A percentile compares a stretch with the other conserved stretches of the same genome.
phyloP scores from a whole-genome alignment of 2,113 vertebrate species.

The Nothoprocta perdicaria region DNA sequence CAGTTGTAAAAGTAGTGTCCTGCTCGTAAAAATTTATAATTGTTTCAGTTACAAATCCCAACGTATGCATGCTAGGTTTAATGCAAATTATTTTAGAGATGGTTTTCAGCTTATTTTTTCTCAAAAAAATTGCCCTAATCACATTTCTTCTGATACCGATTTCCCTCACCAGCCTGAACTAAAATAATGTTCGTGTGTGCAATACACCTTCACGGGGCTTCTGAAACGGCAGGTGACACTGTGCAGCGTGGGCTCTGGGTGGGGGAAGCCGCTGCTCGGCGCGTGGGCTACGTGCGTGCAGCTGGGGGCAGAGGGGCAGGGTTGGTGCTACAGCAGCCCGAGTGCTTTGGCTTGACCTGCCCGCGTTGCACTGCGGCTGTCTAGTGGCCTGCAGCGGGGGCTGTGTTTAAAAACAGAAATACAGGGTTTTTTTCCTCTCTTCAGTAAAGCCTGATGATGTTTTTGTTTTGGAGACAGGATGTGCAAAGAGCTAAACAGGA shows the following conservation, averaged over 20 bases:
- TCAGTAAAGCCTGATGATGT: neutral
- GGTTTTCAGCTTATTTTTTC: neutral
- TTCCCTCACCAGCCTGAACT: neutral
- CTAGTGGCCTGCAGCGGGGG: neutral
- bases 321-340: neutral
- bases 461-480: neutral
- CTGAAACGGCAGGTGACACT: neutral
- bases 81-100: neutral
- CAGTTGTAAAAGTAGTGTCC: neutral
- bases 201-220: slow-evolving; percentile 12
- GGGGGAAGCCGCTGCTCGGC: neutral
- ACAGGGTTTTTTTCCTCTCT: neutral
- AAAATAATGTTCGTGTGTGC: neutral
- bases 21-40: neutral
- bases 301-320: accelerated
- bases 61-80: neutral
- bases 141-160: neutral
- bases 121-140: neutral
- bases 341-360: neutral
- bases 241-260: neutral
- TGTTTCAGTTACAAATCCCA: neutral
- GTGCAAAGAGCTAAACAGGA: neutral
- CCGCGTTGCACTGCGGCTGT: neutral
- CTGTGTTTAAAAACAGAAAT: neutral
- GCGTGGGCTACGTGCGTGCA: neutral